Percentiles rank a stretch among this genome's conserved stretches.
phyloP scores from a whole-genome alignment of 1,140 invertebrate species.

The Andricus grossulariae region DNA sequence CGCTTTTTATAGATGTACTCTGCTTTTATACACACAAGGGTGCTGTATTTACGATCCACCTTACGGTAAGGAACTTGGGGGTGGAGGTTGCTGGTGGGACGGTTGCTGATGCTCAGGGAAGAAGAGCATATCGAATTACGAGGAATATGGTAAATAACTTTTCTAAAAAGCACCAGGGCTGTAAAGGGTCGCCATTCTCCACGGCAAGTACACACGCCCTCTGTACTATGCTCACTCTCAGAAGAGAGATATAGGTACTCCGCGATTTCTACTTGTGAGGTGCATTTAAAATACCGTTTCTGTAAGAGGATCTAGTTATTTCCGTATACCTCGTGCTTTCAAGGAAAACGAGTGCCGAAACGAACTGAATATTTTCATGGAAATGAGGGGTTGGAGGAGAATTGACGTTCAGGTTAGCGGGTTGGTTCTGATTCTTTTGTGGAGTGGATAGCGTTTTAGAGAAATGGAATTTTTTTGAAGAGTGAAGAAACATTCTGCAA shows the following conservation, averaged over 20 bases:
- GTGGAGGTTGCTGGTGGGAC: conserved; percentile 7
- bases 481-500: too few relatives aligned
- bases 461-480: too few relatives aligned
- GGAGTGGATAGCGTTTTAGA: too few relatives aligned
- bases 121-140: conserved; percentile 47
- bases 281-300: conserved; percentile 40
- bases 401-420: too few relatives aligned
- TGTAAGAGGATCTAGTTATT: conserved; percentile 45
- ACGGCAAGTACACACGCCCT: conserved; percentile 37
- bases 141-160: conserved; percentile 54
- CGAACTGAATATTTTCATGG: neutral
- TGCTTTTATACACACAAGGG: conserved; percentile 50
- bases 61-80: conserved; percentile 31
- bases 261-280: conserved; percentile 43
- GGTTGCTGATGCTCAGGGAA: conserved; percentile 12
- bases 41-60: conserved; percentile 43
- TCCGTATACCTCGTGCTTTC: neutral
- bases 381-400: neutral
- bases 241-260: conserved; percentile 40
- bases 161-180: conserved; percentile 48
- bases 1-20: conserved; percentile 50
- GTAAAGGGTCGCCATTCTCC: conserved; percentile 45
- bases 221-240: conserved; percentile 36
- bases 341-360: conserved; percentile 5
- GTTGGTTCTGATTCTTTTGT: too few relatives aligned